Evolutionary conservation across 2,888 invertebrate genomes (phyloP), one percentile per base, ranked within the genome.

Genomic region (Leucophenga maculata): DNA sequence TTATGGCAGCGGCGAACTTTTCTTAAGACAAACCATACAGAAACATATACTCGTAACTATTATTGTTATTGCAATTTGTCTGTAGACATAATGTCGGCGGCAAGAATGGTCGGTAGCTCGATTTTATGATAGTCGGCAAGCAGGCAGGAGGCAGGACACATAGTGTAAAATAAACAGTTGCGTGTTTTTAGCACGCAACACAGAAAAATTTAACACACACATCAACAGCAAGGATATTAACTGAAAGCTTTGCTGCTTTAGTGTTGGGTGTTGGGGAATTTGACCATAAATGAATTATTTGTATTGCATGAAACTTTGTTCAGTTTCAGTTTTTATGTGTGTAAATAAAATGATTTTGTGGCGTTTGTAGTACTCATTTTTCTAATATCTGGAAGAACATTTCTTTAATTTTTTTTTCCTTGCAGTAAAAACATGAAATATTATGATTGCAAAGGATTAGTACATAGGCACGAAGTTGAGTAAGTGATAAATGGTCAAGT

Each of bases 41-140:
- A 18, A 50, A 18, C 6, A 16, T 50, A 50, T 50, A 26, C 26
- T 26, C 69, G 76, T 77, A 79, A 79, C 82, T 79, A 77, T 82
- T 80, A 85, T 83, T 82, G 78, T 83, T 83, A 83, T 84, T 82
- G 84, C 84, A 85, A 83, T 83, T 83, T 83, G 84, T 85, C 83
- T 80, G 84, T 82, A 80, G 84, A 85, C 79, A 80, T 75, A 77
- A 82, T 74, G 77, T 73, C 76, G 75, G 69, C 76, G 75, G 69
- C 77, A 32, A 32, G n/a, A 60, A 20, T 54, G n/a, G 77, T 73
- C 76, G 75, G 11, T 16, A 20, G 69, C 77, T 13, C 39, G n/a
- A 39, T 54, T 20, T 54, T 54, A 22, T 54, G 22, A 20, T 18
- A 18, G 54, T n/a, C n/a, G n/a, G n/a, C n/a, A 9, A 54, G 18